Evolutionary conservation across 2,888 invertebrate species (phyloP).

Genomic region (Athalia rosae): DNA sequence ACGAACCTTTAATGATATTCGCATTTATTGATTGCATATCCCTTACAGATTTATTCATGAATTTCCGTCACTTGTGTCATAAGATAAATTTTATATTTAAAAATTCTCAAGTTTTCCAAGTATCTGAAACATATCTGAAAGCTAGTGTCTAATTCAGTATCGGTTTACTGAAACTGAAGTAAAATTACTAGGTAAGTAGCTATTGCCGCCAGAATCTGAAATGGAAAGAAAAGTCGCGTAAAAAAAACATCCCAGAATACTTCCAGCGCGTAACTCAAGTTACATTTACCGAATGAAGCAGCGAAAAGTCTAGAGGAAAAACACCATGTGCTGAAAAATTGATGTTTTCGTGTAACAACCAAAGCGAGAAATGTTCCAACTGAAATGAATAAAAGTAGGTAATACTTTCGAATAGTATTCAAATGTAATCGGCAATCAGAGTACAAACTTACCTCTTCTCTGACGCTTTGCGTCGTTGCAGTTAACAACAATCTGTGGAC

Average conservation of each 20-base stretch:
- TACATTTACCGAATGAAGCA: not conserved
- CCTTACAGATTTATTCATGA: too few species aligned
- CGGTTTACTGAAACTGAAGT: not conserved
- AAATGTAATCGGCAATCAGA: not conserved
- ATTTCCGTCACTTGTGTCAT: too few species aligned
- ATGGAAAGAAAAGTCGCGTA: not conserved
- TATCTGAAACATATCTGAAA: too few species aligned
- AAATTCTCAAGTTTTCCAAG: too few species aligned
- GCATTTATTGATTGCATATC: too few species aligned
- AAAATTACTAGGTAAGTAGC: not conserved
- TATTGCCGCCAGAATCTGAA: not conserved
- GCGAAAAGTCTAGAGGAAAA: conserved; percentile 1
- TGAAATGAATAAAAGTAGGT: not conserved
- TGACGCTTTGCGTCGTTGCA: not conserved
- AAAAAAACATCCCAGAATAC: too few species aligned
- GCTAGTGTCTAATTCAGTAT: too few species aligned
- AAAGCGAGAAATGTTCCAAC: not conserved
- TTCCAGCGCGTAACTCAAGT: not conserved
- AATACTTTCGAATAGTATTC: not conserved
- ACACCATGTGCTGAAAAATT: not conserved
- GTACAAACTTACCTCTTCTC: not conserved
- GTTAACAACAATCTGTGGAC: not conserved
- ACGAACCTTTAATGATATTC: too few species aligned
- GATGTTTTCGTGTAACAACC: not conserved
- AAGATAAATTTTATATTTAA: too few species aligned